These are phyloP conservation scores for Sciaenops ocellatus DNA, from an alignment of 2,797 vertebrate genomes.

Conservation along the genomic window DNA sequence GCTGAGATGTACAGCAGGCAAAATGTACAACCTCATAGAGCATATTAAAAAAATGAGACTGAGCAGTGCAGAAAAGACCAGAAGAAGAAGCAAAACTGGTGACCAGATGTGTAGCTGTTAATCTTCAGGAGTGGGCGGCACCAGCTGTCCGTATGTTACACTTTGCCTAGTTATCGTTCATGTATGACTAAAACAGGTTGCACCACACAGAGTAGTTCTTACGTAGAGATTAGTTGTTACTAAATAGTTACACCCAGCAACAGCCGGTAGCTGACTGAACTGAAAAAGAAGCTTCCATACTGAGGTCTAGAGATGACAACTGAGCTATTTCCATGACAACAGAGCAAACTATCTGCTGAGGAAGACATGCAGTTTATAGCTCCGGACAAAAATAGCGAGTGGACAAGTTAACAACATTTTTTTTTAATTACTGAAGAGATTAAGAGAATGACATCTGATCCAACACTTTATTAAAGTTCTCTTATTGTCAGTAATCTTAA, in stretches of 20 bases:
- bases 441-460: too few relatives aligned
- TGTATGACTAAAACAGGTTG: neutral
- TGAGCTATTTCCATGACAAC: neutral
- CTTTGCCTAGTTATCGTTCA: neutral
- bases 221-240: neutral
- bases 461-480: neutral
- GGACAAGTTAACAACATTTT: too few relatives aligned
- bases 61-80: neutral
- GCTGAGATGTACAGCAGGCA: neutral
- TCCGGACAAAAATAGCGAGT: too few relatives aligned
- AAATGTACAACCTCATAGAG: neutral
- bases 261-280: neutral
- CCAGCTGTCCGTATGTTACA: slow-evolving; percentile 4
- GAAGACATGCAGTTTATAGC: too few relatives aligned
- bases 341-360: neutral
- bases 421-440: too few relatives aligned
- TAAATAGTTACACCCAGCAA: neutral
- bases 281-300: neutral
- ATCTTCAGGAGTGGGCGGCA: slow-evolving; percentile 23
- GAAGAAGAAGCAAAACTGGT: slow-evolving; percentile 5
- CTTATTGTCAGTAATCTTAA: too few relatives aligned
- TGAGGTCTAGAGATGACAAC: neutral
- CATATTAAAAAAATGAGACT: neutral
- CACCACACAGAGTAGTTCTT: neutral
- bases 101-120: slow-evolving; percentile 37